Evolutionary conservation across 2,888 invertebrate genomes (phyloP).

Genomic region (Biston betularia): DNA sequence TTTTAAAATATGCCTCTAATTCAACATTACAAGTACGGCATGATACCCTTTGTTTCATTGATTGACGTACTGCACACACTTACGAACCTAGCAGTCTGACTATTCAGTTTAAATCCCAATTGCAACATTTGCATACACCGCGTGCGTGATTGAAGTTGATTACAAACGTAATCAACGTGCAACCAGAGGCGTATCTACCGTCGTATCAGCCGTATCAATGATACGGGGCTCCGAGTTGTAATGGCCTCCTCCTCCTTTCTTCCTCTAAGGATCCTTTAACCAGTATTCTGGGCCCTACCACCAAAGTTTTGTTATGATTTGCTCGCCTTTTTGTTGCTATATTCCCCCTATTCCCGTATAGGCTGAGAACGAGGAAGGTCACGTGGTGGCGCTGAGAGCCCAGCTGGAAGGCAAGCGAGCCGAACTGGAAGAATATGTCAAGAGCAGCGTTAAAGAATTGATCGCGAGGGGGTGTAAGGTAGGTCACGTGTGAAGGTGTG

Average conservation of each 20-base stretch:
- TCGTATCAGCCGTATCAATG: too few species aligned
- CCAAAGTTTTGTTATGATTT: conserved; percentile 35
- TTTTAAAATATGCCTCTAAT: too few species aligned
- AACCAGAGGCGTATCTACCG: too few species aligned
- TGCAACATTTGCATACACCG: too few species aligned
- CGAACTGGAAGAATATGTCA: conserved; percentile 82
- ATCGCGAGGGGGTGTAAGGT: conserved; percentile 79
- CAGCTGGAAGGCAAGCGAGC: conserved; percentile 83
- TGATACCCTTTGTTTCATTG: too few species aligned
- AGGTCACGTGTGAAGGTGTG: conserved; percentile 72
- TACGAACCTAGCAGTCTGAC: too few species aligned
- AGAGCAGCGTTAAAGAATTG: conserved; percentile 80
- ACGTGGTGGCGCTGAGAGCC: conserved; percentile 85
- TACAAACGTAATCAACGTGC: too few species aligned
- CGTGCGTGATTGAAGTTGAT: too few species aligned
- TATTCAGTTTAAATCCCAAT: too few species aligned
- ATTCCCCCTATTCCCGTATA: conserved; percentile 68
- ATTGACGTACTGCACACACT: not conserved
- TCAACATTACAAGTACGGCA: too few species aligned
- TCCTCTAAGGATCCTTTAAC: not conserved
- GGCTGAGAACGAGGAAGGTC: conserved; percentile 89
- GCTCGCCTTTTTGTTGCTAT: conserved; percentile 51
- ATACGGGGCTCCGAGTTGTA: too few species aligned
- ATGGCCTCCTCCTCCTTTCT: too few species aligned
- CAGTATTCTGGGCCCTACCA: not conserved